Evolutionary conservation across 2,797 vertebrate species (phyloP), one percentile per base, ranked within the genome.

Genomic region (Bovichtus variegatus): DNA sequence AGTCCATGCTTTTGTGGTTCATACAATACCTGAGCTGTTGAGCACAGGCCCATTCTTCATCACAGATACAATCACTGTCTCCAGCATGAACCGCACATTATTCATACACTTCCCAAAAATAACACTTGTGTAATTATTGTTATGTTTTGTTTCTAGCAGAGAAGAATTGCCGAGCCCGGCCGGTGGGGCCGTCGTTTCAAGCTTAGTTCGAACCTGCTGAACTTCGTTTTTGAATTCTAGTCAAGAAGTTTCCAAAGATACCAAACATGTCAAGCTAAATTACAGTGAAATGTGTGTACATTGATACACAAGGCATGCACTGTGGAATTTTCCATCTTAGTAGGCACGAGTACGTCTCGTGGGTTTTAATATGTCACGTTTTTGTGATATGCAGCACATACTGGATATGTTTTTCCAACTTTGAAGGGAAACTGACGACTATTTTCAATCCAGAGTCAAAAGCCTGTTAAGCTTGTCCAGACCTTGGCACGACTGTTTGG

Each of bases 221-320:
- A 64, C 76, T 72, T 83, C 73, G 86, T 65, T 81, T n/a, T 71
- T 46, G 16, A 62, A 82, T 87, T 89, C 79, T 13, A 47, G 70
- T 78, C 76, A 16, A 82, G 70, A 78, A 29, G 81, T 77, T 87
- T 87, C 85, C 83, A 80, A 85, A 61, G 77, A 80, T 46, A 80
- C 63, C 63, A 82, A 87, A 80, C 60, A 74, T 54, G 71, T 82
- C 89, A 47, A 46, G 19, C 23, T 68, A 80, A 76, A 82, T 92
- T 74, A 80, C 49, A 63, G 51, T 58, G 66, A 85, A 80, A 66
- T 44, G 57, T 54, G 11, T 19, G 10, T 21, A 29, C 63, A 18
- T 8, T 12, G 62, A 74, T 61, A 53, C 65, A 38, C 38, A 40
- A 58, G 25, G 59, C 31, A n/a, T 50, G 55, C 27, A 8, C 27